Evolutionary conservation across 2,888 invertebrate genomes (phyloP).

Genomic region (Entomobrya proxima): DNA sequence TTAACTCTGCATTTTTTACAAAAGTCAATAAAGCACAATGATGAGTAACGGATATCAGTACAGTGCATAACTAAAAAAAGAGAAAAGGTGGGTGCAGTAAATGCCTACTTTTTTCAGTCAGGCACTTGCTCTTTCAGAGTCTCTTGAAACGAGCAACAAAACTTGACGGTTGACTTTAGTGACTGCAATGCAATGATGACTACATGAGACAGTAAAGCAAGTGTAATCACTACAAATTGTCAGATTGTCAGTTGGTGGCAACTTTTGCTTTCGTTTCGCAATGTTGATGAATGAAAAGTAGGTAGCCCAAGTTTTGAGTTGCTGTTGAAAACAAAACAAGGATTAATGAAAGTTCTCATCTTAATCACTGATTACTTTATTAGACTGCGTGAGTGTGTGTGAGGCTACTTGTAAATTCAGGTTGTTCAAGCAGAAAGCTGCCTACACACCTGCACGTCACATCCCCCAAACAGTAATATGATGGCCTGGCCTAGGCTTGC

Average conservation of each 20-base stretch:
- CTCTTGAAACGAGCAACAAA: neutral
- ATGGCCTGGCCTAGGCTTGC: neutral
- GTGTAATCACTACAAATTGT: neutral
- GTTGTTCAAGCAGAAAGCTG: slow-evolving; percentile 21
- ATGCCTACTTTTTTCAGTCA: neutral
- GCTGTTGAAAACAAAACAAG: slow-evolving; percentile 13
- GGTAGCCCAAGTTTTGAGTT: too few species aligned
- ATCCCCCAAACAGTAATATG: neutral
- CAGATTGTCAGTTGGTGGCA: neutral
- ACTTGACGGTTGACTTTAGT: slow-evolving; percentile 36
- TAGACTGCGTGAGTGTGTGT: neutral
- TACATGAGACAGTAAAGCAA: neutral
- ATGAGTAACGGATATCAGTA: neutral
- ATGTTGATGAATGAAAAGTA: neutral
- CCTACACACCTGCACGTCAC: slow-evolving; percentile 24
- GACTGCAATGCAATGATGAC: neutral
- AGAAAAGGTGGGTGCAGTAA: slow-evolving; percentile 36
- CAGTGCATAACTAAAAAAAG: neutral
- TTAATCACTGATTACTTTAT: slow-evolving; percentile 28
- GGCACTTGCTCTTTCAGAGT: neutral
- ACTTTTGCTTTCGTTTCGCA: slow-evolving; percentile 43
- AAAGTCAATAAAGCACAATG: slow-evolving; percentile 7
- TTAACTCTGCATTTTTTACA: slow-evolving; percentile 5
- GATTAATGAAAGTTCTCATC: slow-evolving; percentile 37
- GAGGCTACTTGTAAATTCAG: slow-evolving; percentile 17